Evolutionary conservation across 2,113 vertebrate genomes (phyloP), one percentile per base, ranked within the genome.

Genomic region (Cynocephalus volans): DNA sequence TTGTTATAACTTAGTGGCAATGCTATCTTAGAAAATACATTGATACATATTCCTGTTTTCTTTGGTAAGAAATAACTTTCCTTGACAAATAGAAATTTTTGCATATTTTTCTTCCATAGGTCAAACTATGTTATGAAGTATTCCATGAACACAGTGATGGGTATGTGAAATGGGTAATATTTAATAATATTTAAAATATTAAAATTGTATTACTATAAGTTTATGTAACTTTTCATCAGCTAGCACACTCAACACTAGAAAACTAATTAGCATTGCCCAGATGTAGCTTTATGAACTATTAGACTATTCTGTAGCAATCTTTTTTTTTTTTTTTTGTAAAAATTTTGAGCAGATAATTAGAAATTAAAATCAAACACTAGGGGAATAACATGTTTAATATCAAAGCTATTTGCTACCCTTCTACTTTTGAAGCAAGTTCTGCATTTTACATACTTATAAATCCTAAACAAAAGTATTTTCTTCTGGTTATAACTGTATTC

Each of bases 331-430:
- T 76, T 45, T 54, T 41, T 41, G 41, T 77, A 76, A 88, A 56
- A 81, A 56, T 54, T 23, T 45, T 60, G 31, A 86, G 10, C 50
- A 81, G 26, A 72, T 76, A 54, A 45, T 70, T 95, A 17, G 19
- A 85, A 92, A 60, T 52, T 81, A 50, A 92, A 89, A 67, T 76
- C 18, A 96, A 7, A 21, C 24, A 86, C 72, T 81, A 62, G 72
- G 13, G 12, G 77, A 84, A 87, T 76, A 60, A 28, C 8, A 84
- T 28, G 6, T 54, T 65, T 65, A 70, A 64, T 70, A 70, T 76
- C 5, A 82, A 82, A 77, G 14, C 13, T 65, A 65, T 81, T 85
- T 89, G 80, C 58, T 77, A 67, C 1, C 23, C 8, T 82, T 75
- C 48, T 89, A 58, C 5, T 50, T 84, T 62, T 92, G 17, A 69